Evolutionary conservation across 2,113 vertebrate species (phyloP).

Genomic region (Protobothrops mucrosquamatus): DNA sequence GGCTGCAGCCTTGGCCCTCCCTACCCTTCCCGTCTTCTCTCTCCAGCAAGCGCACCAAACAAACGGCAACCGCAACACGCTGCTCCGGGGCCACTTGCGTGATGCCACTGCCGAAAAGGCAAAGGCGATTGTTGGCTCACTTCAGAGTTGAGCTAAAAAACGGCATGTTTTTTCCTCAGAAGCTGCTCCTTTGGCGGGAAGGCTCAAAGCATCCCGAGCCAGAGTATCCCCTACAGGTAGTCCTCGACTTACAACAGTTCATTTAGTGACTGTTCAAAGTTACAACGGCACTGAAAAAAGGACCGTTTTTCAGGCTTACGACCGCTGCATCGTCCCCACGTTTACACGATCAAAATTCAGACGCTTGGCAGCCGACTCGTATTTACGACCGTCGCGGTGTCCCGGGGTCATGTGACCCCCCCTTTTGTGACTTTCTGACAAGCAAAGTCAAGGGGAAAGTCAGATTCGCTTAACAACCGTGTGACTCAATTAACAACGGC

Average conservation of each 20-base stretch:
- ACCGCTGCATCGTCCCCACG: neutral
- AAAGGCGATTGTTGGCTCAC: neutral
- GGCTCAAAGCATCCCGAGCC: neutral
- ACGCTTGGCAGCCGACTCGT: neutral
- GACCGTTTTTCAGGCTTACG: neutral
- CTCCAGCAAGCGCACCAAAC: neutral
- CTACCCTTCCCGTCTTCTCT: neutral
- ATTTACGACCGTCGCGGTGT: neutral
- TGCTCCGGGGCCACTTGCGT: neutral
- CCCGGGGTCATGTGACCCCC: too few species aligned
- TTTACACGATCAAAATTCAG: neutral
- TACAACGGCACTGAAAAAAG: too few species aligned
- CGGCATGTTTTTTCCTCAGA: too few species aligned
- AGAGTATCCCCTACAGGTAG: neutral
- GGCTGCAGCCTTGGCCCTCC: too few species aligned
- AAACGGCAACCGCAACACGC: neutral
- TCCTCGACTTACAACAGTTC: neutral
- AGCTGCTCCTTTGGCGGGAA: neutral
- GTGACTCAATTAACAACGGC: too few species aligned
- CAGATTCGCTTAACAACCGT: too few species aligned
- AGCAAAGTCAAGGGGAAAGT: too few species aligned
- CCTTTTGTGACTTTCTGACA: too few species aligned
- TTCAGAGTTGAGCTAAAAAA: neutral
- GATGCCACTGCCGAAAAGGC: neutral
- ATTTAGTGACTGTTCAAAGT: neutral